These are phyloP conservation scores for Portunus trituberculatus DNA, from an alignment of 1,140 invertebrate genomes.

Conservation along the genomic window DNA sequence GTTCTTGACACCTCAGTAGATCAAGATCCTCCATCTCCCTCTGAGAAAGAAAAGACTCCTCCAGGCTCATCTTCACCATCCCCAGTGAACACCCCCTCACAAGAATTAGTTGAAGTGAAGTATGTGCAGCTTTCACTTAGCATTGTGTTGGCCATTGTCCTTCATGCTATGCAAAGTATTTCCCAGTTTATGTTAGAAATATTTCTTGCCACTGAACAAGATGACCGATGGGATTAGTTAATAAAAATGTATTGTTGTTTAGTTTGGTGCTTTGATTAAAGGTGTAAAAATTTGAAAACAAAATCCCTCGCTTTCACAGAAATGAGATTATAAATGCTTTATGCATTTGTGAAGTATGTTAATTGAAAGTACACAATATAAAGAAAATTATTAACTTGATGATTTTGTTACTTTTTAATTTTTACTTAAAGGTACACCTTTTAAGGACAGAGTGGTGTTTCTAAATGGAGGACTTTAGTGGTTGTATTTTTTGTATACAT, in stretches of 20 bases:
- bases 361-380: too few relatives aligned
- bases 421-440: too few relatives aligned
- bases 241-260: background rate
- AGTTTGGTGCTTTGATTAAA: background rate
- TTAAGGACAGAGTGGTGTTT: too few relatives aligned
- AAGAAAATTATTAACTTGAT: too few relatives aligned
- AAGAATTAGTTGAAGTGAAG: slow-evolving; percentile 75
- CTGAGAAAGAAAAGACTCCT: slow-evolving; percentile 40
- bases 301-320: background rate
- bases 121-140: slow-evolving; percentile 77
- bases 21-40: background rate
- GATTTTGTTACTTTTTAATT: too few relatives aligned
- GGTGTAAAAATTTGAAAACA: background rate
- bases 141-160: slow-evolving; percentile 77
- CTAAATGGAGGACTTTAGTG: too few relatives aligned
- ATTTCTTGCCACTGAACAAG: slow-evolving; percentile 71
- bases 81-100: slow-evolving; percentile 45
- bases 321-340: background rate
- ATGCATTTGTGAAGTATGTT: background rate
- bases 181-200: slow-evolving; percentile 77
- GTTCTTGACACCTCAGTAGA: background rate
- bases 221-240: slow-evolving; percentile 62
- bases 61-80: slow-evolving; percentile 44
- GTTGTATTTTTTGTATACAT: too few relatives aligned
- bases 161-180: slow-evolving; percentile 77